A percentile compares a stretch with the other conserved stretches of the same genome.
These are phyloP conservation scores for Hyles euphorbiae DNA, from an alignment of 1,140 invertebrate species.

Conservation along the genomic window DNA sequence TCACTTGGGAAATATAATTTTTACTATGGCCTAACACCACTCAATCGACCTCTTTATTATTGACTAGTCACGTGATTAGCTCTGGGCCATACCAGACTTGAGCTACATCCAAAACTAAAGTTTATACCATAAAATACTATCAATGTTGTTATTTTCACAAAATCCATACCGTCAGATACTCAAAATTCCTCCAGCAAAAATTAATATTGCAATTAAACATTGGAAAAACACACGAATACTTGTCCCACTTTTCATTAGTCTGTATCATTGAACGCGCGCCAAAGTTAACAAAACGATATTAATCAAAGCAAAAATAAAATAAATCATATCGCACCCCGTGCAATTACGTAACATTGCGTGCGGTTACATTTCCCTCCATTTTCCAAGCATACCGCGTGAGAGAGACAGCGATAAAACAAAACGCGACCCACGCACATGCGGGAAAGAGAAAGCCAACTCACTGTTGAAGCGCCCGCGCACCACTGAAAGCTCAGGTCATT, in stretches of 20 bases:
- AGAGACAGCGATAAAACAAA: constrained; percentile 43
- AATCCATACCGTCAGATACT: too few species aligned
- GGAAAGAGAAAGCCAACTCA: constrained; percentile 36
- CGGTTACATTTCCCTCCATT: constrained; percentile 50
- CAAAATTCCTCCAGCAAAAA: too few species aligned
- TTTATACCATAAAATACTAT: too few species aligned
- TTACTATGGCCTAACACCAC: too few species aligned
- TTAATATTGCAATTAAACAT: too few species aligned
- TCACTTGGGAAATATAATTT: too few species aligned
- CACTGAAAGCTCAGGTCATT: constrained; percentile 55
- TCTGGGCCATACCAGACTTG: too few species aligned
- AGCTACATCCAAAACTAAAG: too few species aligned
- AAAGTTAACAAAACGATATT: constrained; percentile 50
- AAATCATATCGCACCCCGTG: constrained; percentile 47
- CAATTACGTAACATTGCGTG: constrained; percentile 48
- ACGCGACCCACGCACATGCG: constrained; percentile 7
- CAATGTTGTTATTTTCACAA: too few species aligned
- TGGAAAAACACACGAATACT: constrained; percentile 7
- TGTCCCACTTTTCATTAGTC: constrained; percentile 9
- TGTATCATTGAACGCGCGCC: constrained; percentile 38
- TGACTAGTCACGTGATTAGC: too few species aligned
- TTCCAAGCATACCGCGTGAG: constrained; percentile 48
- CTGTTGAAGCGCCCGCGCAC: constrained; percentile 48
- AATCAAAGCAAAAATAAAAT: constrained; percentile 38
- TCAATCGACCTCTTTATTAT: too few species aligned